Conservation (phyloP, 2,113 vertebrate species). For the Machaerirhynchus nigripectus region DNA sequence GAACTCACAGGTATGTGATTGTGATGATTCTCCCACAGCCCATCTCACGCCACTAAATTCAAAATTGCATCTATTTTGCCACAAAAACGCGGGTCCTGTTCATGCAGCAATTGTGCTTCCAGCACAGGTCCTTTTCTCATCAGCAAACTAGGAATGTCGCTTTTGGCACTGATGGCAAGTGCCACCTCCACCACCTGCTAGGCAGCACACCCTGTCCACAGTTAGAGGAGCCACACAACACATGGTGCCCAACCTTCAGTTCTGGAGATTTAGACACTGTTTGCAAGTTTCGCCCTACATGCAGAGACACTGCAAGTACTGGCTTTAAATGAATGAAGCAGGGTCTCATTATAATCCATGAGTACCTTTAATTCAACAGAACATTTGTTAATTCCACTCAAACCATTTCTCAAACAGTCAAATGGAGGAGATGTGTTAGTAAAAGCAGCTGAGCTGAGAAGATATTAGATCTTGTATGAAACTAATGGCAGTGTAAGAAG, state of each 20-base stretch:
- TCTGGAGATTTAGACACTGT: background rate
- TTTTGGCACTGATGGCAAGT: background rate
- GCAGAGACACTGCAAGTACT: background rate
- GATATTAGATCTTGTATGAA: background rate
- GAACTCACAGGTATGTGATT: rapidly evolving
- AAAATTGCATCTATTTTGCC: background rate
- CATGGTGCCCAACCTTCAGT: rapidly evolving
- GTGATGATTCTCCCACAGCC: background rate
- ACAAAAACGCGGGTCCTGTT: rapidly evolving
- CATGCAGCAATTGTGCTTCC: background rate
- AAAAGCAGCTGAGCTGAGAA: background rate
- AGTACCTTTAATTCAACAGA: background rate
- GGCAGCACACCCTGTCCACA: background rate
- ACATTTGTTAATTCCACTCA: background rate
- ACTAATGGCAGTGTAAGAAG: background rate
- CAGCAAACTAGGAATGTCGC: background rate
- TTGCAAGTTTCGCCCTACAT: background rate
- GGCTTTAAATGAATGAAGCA: background rate
- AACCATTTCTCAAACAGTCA: background rate
- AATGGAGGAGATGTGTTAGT: background rate
- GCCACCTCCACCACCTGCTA: background rate
- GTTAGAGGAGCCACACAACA: rapidly evolving
- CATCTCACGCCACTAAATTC: background rate
- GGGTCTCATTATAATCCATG: background rate
- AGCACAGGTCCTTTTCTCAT: background rate